Conservation (phyloP, 2,797 vertebrate genomes). For the Orientallactaga sibirica region DNA sequence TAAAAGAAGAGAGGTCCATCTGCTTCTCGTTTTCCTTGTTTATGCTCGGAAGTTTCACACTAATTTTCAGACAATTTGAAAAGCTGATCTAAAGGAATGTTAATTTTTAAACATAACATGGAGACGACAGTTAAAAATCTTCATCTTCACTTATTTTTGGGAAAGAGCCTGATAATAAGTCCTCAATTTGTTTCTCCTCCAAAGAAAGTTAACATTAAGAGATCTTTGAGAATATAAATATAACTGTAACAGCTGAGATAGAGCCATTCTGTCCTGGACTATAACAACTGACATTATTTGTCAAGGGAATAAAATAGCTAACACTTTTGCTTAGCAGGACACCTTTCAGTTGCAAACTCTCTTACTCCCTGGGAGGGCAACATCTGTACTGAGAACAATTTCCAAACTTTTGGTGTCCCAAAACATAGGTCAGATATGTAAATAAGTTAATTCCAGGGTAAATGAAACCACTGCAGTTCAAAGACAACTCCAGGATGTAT, state of each 20-base stretch:
- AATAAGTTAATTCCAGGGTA: no score
- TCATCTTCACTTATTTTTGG: conserved; percentile 54
- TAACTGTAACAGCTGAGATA: neutral
- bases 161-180: conserved; percentile 46
- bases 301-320: no score
- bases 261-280: no score
- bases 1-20: conserved; percentile 48
- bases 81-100: conserved; percentile 73
- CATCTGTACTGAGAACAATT: no score
- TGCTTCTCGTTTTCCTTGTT: conserved; percentile 76
- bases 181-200: conserved; percentile 55
- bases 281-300: no score
- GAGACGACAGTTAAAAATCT: conserved; percentile 30
- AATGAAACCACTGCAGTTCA: no score
- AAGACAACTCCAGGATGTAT: no score
- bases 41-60: conserved; percentile 41
- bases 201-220: neutral
- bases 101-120: conserved; percentile 65
- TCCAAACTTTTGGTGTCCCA: no score
- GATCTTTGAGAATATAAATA: neutral
- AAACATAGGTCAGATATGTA: no score
- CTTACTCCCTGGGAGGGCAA: no score
- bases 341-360: no score
- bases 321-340: no score
- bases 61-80: conserved; percentile 71